Evolutionary conservation across 2,113 vertebrate genomes (phyloP).

Genomic region (Danionella cerebrum): DNA sequence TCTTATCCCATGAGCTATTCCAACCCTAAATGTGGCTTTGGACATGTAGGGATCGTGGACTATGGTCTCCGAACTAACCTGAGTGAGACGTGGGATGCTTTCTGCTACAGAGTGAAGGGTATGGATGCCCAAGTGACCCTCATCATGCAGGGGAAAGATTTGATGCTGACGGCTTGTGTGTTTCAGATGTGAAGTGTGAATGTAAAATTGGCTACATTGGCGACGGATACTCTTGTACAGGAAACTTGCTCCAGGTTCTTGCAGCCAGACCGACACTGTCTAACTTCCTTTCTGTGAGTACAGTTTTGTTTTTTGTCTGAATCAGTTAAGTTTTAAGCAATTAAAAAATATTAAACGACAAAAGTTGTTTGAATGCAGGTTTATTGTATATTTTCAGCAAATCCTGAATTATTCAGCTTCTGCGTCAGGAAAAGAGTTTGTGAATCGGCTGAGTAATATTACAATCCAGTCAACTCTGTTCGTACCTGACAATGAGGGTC

Average conservation of each 20-base stretch:
- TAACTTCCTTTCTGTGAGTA: slow-evolving; percentile 78
- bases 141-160: too few species aligned
- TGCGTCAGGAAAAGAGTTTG: slow-evolving; percentile 62
- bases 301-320: not conserved
- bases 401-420: slow-evolving; percentile 77
- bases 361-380: not conserved
- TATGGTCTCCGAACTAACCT: slow-evolving; percentile 73
- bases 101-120: slow-evolving; percentile 90
- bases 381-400: slow-evolving; percentile 62
- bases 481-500: slow-evolving; percentile 72
- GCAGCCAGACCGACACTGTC: slow-evolving; percentile 67
- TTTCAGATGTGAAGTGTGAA: slow-evolving; percentile 80
- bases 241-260: slow-evolving; percentile 87
- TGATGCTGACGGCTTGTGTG: not conserved
- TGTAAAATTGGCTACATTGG: slow-evolving; percentile 83
- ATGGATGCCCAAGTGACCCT: too few species aligned
- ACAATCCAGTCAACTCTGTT: slow-evolving; percentile 74
- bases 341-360: not conserved
- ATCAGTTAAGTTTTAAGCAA: not conserved
- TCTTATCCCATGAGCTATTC: slow-evolving; percentile 82
- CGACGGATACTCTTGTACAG: slow-evolving; percentile 76
- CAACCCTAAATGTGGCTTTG: slow-evolving; percentile 76
- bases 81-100: slow-evolving; percentile 83
- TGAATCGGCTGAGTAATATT: slow-evolving; percentile 68
- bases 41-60: slow-evolving; percentile 83